These are phyloP conservation scores for Drosophila eugracilis DNA, from an alignment of 1,140 invertebrate genomes.

Conservation along the genomic window DNA sequence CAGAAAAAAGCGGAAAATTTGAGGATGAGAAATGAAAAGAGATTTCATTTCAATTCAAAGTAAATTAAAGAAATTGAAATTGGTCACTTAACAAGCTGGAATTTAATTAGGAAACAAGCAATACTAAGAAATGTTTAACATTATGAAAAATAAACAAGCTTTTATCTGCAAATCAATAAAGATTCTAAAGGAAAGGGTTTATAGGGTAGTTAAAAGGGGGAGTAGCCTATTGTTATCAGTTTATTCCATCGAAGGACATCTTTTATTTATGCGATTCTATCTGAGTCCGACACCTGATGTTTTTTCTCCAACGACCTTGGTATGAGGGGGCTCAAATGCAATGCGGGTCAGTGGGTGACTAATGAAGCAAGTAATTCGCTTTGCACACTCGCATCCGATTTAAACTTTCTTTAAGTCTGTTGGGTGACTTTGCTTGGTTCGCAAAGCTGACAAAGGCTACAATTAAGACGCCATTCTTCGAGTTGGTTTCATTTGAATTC, in stretches of 20 bases:
- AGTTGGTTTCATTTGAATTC: slow-evolving; percentile 43
- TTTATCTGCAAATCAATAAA: too few relatives aligned
- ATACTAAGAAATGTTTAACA: neutral
- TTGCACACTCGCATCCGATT: neutral
- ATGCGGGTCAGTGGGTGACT: slow-evolving; percentile 16
- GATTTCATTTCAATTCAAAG: slow-evolving; percentile 6
- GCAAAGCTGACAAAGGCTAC: slow-evolving; percentile 19
- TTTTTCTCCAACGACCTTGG: slow-evolving; percentile 1
- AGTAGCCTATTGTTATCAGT: neutral
- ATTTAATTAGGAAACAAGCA: neutral
- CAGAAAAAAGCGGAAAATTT: slow-evolving; percentile 6
- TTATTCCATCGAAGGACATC: neutral
- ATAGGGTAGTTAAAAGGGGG: too few relatives aligned
- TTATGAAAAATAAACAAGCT: too few relatives aligned
- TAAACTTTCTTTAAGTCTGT: slow-evolving; percentile 17
- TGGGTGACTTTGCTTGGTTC: neutral
- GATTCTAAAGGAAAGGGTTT: too few relatives aligned
- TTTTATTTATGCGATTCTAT: slow-evolving; percentile 17
- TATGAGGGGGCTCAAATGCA: neutral
- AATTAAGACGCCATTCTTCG: slow-evolving; percentile 39
- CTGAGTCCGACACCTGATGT: slow-evolving; percentile 2
- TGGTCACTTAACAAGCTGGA: neutral
- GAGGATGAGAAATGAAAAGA: neutral
- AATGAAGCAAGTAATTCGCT: slow-evolving; percentile 26
- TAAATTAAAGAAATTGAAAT: slow-evolving; percentile 8